Evolutionary conservation across 2,797 vertebrate genomes (phyloP), one percentile per base, ranked within the genome.

Genomic region (Phalanger gymnotis): DNA sequence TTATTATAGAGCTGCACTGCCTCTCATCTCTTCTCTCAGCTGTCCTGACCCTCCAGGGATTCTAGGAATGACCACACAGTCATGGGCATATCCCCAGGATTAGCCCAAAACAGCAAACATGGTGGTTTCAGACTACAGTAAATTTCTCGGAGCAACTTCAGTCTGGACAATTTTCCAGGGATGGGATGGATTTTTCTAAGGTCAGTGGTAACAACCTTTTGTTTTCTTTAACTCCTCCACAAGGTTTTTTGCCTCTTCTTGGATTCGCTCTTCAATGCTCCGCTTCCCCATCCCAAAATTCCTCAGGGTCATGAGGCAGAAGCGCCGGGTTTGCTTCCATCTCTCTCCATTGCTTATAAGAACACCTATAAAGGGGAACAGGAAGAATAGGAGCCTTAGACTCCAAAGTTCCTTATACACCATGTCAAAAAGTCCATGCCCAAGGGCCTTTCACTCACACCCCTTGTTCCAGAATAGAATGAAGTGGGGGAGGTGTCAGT

Each of bases 231-330:
- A 25, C 54, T 96, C 96, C 73, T 97, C 53, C 91, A 97, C 91
- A 7, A 97, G 96, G 61, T 27, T 93, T 13, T 11, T 92, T 19
- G 97, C 94, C 87, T 98, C 97, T 92, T 97, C 95, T 53, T 96
- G 96, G 66, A 97, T 92, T 66, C 95, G 95, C 53, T 96, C 95
- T 55, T 97, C 96, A 0, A 97, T 53, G 95, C 95, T 97, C 27
- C 93, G 96, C 81, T 94, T 98, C 14, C 97, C 96, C 97, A 98
- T 95, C 0, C 97, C 97, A 1, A 97, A 96, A 53, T 98, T 92
- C 95, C 94, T 95, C 91, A 97, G 90, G 0, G 96, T 93, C 47
- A 61, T 93, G 7, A 98, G 95, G 34, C 96, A 95, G 54, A 98
- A 98, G 2, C 91, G 54, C 0, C 92, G 47, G 54, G 97, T 53